Evolutionary conservation across 2,797 vertebrate genomes (phyloP).

Genomic region (Ctenochaetus hawaiiensis): DNA sequence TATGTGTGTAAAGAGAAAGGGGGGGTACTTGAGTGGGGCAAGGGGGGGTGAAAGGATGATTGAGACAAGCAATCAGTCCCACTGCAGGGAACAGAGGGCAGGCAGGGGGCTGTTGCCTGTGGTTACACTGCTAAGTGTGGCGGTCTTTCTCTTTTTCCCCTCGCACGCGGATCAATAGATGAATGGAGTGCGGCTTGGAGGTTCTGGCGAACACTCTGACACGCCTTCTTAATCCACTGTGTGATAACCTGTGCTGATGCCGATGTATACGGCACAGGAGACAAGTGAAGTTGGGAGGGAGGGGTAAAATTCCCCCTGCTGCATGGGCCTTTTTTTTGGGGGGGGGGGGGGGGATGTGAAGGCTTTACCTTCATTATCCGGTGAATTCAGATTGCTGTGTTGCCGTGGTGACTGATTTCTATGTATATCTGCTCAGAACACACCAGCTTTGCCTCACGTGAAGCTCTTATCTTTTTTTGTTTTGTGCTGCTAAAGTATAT

Average conservation of each 20-base stretch:
- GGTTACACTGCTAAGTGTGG: conserved; percentile 75
- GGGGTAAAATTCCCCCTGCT: conserved; percentile 34
- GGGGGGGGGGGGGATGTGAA: background rate
- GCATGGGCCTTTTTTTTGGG: conserved; percentile 3
- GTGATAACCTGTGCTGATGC: conserved; percentile 67
- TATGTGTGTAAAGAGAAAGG: conserved; percentile 36
- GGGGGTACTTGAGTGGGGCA: background rate
- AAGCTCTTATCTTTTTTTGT: conserved; percentile 8
- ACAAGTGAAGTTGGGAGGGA: conserved; percentile 24
- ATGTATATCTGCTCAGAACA: conserved; percentile 38
- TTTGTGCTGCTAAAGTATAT: conserved; percentile 20
- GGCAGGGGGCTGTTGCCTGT: conserved; percentile 75
- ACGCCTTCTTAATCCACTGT: conserved; percentile 76
- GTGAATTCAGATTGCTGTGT: conserved; percentile 41
- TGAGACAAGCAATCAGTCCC: conserved; percentile 82
- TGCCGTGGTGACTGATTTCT: conserved; percentile 56
- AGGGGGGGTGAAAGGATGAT: conserved; percentile 73
- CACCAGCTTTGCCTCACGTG: conserved; percentile 12
- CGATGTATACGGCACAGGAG: conserved; percentile 50
- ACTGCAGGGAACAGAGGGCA: conserved; percentile 72
- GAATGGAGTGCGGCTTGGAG: conserved; percentile 68
- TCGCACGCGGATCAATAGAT: conserved; percentile 72
- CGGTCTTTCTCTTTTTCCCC: conserved; percentile 42
- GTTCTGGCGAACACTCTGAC: conserved; percentile 65
- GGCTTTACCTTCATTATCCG: conserved; percentile 55